These are phyloP conservation scores for Distichodus sexfasciatus DNA, from an alignment of 2,797 vertebrate species.

Conservation along the genomic window DNA sequence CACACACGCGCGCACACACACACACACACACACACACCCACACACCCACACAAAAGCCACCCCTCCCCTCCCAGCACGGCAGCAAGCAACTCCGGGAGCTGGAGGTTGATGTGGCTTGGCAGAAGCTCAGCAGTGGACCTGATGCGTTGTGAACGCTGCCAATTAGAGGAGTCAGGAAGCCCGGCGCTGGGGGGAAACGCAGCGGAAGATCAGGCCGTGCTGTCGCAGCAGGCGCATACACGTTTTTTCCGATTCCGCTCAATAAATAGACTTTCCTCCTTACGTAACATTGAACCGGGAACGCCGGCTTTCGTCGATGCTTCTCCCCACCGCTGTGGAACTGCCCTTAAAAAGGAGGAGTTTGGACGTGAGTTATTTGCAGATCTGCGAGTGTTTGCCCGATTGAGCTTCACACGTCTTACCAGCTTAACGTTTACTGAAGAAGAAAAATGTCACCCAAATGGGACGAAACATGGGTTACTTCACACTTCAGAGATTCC, in stretches of 20 bases:
- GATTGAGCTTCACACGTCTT: no score
- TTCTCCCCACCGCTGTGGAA: not conserved
- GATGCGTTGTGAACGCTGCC: conserved; percentile 28
- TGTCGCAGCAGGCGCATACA: not conserved
- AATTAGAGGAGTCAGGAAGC: conserved; percentile 19
- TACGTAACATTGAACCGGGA: not conserved
- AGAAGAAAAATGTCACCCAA: no score
- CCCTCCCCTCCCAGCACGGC: not conserved
- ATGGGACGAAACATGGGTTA: not conserved
- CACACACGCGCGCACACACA: not conserved
- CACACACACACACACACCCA: no score
- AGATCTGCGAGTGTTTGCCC: no score
- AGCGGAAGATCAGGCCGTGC: not conserved
- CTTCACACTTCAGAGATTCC: not conserved
- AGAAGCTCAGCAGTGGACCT: conserved; percentile 35
- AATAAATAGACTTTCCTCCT: not conserved
- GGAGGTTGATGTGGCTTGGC: conserved; percentile 35
- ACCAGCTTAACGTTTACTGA: no score
- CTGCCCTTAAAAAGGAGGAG: no score
- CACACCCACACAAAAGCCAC: no score
- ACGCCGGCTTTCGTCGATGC: not conserved
- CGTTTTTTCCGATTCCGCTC: conserved; percentile 3
- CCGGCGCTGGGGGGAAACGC: not conserved
- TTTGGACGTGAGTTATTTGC: not conserved
- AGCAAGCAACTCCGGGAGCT: not conserved